These are phyloP conservation scores for Bellardia pandia DNA, from an alignment of 2,888 invertebrate species.

Conservation along the genomic window DNA sequence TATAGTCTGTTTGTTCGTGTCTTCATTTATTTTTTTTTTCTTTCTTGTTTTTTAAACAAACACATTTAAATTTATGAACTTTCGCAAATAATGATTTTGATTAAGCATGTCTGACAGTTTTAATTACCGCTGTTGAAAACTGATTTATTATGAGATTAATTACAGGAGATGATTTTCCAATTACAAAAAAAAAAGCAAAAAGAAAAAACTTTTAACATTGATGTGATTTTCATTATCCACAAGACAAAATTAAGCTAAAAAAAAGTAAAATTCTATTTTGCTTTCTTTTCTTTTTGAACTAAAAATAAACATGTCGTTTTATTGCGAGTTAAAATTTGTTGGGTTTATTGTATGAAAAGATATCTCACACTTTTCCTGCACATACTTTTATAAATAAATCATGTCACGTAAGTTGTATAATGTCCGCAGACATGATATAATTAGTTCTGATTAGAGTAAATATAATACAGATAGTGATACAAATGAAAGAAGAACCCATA, in stretches of 20 bases:
- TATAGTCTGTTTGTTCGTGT: constrained; percentile 27
- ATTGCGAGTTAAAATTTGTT: background rate
- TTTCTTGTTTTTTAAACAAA: constrained; percentile 21
- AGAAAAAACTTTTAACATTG: background rate
- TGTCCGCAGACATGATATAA: constrained; percentile 70
- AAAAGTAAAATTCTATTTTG: background rate
- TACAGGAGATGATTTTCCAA: constrained; percentile 53
- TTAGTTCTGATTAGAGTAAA: constrained; percentile 68
- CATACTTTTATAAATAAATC: constrained; percentile 52
- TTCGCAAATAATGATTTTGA: constrained; percentile 69
- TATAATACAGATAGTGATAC: constrained; percentile 25
- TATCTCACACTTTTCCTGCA: constrained; percentile 11
- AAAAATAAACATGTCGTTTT: constrained; percentile 4
- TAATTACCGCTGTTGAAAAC: constrained; percentile 71
- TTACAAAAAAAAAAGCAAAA: background rate
- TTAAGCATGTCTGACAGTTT: constrained; percentile 72
- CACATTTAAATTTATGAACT: constrained; percentile 71
- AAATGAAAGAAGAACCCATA: constrained; percentile 31
- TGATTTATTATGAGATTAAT: constrained; percentile 73
- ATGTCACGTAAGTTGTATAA: constrained; percentile 70
- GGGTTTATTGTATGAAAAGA: background rate
- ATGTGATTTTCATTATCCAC: constrained; percentile 41
- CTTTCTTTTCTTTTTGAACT: background rate
- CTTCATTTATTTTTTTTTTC: constrained; percentile 9
- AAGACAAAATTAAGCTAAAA: constrained; percentile 15